Percentiles rank a stretch among this genome's conserved stretches.
phyloP scores from a whole-genome alignment of 2,888 invertebrate species.

The Microctonus hyperodae region DNA sequence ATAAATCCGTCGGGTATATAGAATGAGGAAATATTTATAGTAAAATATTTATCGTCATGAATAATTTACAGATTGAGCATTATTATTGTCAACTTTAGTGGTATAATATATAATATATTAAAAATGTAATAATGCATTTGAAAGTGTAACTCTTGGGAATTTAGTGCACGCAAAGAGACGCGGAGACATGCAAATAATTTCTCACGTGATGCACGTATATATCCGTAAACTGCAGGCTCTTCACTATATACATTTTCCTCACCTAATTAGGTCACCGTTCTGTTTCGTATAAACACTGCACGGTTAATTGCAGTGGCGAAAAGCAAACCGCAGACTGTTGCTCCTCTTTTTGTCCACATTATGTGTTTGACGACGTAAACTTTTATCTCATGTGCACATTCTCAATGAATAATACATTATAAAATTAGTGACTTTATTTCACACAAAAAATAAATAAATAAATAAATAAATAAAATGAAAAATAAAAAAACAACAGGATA shows the following conservation, averaged over 20 bases:
- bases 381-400: neutral
- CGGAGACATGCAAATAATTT: neutral
- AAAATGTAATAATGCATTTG: slow-evolving; percentile 6
- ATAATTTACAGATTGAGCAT: neutral
- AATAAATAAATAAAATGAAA: neutral
- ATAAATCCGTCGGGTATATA: neutral
- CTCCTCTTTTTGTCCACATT: neutral
- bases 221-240: neutral
- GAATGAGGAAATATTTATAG: neutral
- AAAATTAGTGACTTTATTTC: no score
- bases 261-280: slow-evolving; percentile 38
- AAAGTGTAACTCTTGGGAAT: slow-evolving; percentile 5
- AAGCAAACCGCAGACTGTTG: neutral
- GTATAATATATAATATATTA: neutral
- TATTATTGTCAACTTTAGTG: neutral
- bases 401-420: neutral
- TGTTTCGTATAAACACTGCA: neutral
- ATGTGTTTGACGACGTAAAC: neutral
- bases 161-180: neutral
- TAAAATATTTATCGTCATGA: neutral
- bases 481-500: neutral
- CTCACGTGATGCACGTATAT: neutral
- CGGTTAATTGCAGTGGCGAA: neutral
- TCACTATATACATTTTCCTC: slow-evolving; percentile 32
- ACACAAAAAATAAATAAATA: slow-evolving; percentile 18